Percentiles rank a stretch among this genome's conserved stretches.
Evolutionary conservation across 2,888 invertebrate genomes (phyloP).

Genomic region (Drosophila yooni): DNA sequence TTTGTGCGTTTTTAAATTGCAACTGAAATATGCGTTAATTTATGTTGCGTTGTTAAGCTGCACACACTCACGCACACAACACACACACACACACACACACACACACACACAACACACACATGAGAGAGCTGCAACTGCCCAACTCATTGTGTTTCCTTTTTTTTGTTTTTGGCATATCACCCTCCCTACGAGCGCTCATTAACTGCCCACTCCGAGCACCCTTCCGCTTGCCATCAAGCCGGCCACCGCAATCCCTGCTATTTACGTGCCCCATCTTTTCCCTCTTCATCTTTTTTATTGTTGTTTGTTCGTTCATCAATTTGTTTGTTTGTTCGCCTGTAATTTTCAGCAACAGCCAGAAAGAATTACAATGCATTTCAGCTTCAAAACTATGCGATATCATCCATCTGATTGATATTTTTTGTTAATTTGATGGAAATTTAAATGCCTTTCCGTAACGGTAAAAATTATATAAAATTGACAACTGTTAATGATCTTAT

Average conservation of each 20-base stretch:
- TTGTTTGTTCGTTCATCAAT: slow-evolving; percentile 21
- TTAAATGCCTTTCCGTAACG: slow-evolving; percentile 18
- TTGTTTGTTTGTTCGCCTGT: slow-evolving; percentile 39
- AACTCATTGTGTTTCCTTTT: slow-evolving; percentile 7
- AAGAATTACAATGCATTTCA: slow-evolving; percentile 36
- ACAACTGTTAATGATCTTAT: slow-evolving; percentile 33
- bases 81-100: slow-evolving; percentile 19
- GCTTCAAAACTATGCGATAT: slow-evolving; percentile 39
- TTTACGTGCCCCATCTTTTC: slow-evolving; percentile 18
- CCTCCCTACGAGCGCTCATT: slow-evolving; percentile 36
- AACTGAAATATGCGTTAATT: slow-evolving; percentile 79
- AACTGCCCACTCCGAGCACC: slow-evolving; percentile 39
- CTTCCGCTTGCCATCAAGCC: neutral
- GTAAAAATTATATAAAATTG: neutral
- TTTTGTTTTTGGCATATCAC: slow-evolving; percentile 23
- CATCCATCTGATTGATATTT: slow-evolving; percentile 38
- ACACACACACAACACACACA: neutral
- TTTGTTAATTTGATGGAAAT: slow-evolving; percentile 32
- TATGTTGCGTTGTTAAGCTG: slow-evolving; percentile 69
- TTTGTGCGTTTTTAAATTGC: slow-evolving; percentile 78
- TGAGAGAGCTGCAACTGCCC: neutral
- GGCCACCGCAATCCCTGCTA: slow-evolving; percentile 16
- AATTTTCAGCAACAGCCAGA: slow-evolving; percentile 23
- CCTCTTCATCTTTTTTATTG: neutral
- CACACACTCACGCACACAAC: slow-evolving; percentile 35